Evolutionary conservation across 2,797 vertebrate genomes (phyloP).

Genomic region (Varecia variegata): DNA sequence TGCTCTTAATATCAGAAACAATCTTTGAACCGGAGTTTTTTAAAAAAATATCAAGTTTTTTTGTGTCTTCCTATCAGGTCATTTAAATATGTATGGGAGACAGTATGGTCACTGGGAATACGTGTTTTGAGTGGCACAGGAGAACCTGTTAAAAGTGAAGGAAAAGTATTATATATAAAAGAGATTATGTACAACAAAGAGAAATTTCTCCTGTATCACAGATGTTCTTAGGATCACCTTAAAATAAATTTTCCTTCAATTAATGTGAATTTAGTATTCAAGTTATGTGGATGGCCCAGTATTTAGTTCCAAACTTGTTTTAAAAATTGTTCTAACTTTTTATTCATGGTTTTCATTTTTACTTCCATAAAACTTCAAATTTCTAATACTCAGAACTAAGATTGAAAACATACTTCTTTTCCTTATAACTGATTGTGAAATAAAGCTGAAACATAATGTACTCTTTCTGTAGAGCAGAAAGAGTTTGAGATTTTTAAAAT

Average conservation of each 20-base stretch:
- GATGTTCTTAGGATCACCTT: neutral
- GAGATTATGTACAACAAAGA: neutral
- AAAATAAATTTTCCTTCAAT: neutral
- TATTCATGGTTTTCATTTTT: neutral
- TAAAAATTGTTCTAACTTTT: neutral
- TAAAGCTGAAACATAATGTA: neutral
- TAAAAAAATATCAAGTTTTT: neutral
- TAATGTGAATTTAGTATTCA: neutral
- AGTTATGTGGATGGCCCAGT: neutral
- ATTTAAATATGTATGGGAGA: neutral
- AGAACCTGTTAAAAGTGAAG: neutral
- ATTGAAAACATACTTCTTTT: neutral
- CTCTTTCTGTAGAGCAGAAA: neutral
- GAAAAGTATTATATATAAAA: neutral
- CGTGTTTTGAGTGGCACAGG: neutral
- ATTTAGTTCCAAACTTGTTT: neutral
- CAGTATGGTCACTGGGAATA: neutral
- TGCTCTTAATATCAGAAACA: neutral
- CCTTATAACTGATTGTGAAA: conserved; percentile 38
- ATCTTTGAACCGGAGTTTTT: neutral
- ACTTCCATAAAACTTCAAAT: conserved; percentile 2
- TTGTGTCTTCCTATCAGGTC: neutral
- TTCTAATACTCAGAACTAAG: neutral
- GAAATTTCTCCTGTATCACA: neutral
- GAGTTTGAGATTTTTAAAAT: neutral